A percentile compares a stretch with the other conserved stretches of the same genome.
Evolutionary conservation across 2,888 invertebrate genomes (phyloP).

Genomic region (Drosophila kambysellisi): DNA sequence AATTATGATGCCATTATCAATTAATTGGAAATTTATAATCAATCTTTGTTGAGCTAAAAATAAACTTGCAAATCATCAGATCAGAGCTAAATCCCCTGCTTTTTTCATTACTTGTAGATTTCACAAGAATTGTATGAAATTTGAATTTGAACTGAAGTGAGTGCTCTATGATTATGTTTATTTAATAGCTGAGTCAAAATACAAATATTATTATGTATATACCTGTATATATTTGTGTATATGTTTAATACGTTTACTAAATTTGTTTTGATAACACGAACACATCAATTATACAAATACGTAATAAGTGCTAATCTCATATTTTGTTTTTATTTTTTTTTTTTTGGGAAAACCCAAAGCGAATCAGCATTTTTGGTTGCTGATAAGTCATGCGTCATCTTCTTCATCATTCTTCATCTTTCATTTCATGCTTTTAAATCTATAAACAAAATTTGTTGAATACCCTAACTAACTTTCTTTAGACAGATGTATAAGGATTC

Average conservation of each 20-base stretch:
- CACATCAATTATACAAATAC: no score
- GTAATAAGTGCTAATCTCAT: neutral
- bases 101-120: no score
- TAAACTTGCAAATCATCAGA: no score
- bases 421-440: neutral
- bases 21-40: no score
- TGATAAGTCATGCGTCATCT: neutral
- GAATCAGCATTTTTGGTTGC: neutral
- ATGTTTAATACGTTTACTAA: neutral
- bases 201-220: neutral
- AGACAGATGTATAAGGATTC: neutral
- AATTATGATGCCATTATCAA: no score
- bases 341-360: neutral
- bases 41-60: no score
- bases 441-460: neutral
- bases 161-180: no score
- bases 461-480: rapidly evolving
- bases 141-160: no score
- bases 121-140: no score
- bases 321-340: neutral
- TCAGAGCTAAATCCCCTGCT: no score
- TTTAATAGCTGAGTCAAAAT: no score
- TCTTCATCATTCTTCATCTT: neutral
- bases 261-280: neutral
- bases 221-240: neutral